Base-by-base conservation (phyloP, 2,888 invertebrate species). In the Branchipolynoe longqiensis region DNA sequence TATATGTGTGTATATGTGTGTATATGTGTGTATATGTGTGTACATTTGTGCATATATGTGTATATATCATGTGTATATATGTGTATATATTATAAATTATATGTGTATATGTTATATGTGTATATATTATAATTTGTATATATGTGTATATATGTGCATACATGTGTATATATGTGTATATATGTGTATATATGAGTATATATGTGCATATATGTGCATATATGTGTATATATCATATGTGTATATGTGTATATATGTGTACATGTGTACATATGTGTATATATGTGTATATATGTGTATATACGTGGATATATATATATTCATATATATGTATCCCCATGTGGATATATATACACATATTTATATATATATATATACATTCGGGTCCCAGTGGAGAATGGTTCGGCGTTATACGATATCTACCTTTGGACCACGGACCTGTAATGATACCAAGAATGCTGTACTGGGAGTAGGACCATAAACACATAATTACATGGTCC, bases 261-360 rank as follows among this genome's bases (percentile, higher is more conserved):
- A 58, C n/a, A 58, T 58, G 25, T 58, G 4, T 58, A n/a, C n/a
- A 14, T 58, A 58, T 58, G n/a, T 58, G 25, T 18, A 58, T n/a
- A 8, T 58, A 58, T 58, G n/a, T 58, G 25, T 58, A 58, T 58
- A 58, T 58, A 14, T 58, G 58, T 58, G 4, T 58, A 58, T n/a
- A 58, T 58, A 58, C 4, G 8, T 18, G 48, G 48, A 48, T 8
- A 48, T 48, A 48, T 48, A 48, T 48, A 48, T 48, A 48, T 18
- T n/a, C n/a, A n/a, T n/a, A n/a, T n/a, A n/a, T n/a, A n/a, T n/a
- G n/a, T n/a, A n/a, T n/a, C n/a, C n/a, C n/a, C n/a, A n/a, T n/a
- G n/a, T n/a, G n/a, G n/a, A n/a, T n/a, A n/a, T n/a, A n/a, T n/a
- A n/a, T n/a, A n/a, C n/a, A n/a, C n/a, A n/a, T n/a, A n/a, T n/a